These are phyloP conservation scores for Melanogrammus aeglefinus DNA, from an alignment of 2,797 vertebrate species.

Conservation along the genomic window DNA sequence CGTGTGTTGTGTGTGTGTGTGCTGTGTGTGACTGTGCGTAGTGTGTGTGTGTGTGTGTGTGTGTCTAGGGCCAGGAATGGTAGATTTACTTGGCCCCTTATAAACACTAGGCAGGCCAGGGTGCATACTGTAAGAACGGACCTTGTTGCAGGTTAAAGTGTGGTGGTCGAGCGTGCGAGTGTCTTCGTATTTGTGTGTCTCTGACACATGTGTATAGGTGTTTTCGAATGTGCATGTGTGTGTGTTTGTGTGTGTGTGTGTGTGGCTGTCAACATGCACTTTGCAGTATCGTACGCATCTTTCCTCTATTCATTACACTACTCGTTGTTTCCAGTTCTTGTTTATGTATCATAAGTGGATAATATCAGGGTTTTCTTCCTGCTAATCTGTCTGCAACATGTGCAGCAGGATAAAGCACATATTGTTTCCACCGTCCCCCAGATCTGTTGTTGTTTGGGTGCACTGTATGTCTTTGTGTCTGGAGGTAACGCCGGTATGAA, in stretches of 20 bases:
- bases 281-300: background rate
- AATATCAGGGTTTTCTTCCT: too few relatives aligned
- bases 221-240: background rate
- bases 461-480: too few relatives aligned
- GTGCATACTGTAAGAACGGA: constrained; percentile 68
- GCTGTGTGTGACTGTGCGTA: background rate
- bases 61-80: constrained; percentile 66
- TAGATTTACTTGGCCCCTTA: constrained; percentile 77
- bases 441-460: too few relatives aligned
- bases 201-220: too few relatives aligned
- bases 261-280: constrained; percentile 1
- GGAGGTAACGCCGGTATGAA: constrained; percentile 1
- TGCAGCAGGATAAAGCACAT: too few relatives aligned
- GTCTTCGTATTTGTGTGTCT: too few relatives aligned
- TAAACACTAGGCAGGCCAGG: constrained; percentile 69
- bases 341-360: too few relatives aligned
- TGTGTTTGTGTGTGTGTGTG: constrained; percentile 16
- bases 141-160: constrained; percentile 65
- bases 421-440: too few relatives aligned
- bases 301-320: background rate
- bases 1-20: constrained; percentile 8
- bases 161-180: constrained; percentile 46
- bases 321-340: background rate
- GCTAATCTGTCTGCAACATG: too few relatives aligned
- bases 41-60: constrained; percentile 32